Evolutionary conservation across 2,888 invertebrate genomes (phyloP).

Genomic region (Leptinotarsa juncta): DNA sequence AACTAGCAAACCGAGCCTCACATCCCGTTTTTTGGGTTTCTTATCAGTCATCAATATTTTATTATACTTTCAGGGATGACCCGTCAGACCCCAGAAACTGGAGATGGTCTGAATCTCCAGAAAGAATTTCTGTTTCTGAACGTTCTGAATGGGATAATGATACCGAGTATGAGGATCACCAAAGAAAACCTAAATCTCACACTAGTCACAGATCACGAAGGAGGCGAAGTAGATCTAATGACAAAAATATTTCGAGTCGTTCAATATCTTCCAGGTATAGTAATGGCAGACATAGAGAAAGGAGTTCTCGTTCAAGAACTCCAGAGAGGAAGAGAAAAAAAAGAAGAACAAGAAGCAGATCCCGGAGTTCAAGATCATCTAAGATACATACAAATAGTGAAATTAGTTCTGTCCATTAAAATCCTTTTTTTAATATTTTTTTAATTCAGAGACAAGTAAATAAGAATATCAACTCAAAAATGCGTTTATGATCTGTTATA

Average conservation of each 20-base stretch:
- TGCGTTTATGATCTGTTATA: background rate
- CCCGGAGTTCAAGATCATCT: conserved; percentile 2
- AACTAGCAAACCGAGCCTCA: no score
- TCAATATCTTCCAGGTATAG: conserved; percentile 17
- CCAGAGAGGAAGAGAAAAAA: conserved; percentile 20
- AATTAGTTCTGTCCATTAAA: background rate
- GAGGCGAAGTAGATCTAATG: conserved; percentile 2
- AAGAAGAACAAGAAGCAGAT: conserved; percentile 7
- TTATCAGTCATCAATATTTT: no score
- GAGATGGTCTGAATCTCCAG: conserved; percentile 85
- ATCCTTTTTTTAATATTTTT: background rate
- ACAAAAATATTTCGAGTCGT: background rate
- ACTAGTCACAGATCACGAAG: conserved; percentile 13
- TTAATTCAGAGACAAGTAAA: background rate
- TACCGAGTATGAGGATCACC: conserved; percentile 11
- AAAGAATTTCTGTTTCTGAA: conserved; percentile 57
- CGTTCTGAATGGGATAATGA: conserved; percentile 31
- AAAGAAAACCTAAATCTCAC: conserved; percentile 13
- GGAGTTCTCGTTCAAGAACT: conserved; percentile 10
- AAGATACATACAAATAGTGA: background rate
- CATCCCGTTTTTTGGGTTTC: no score
- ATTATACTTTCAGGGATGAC: conserved; percentile 45
- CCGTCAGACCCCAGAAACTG: conserved; percentile 67
- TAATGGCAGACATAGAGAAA: background rate
- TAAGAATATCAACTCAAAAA: background rate